phyloP scores from a whole-genome alignment of 2,888 invertebrate species.

The Nomada goodeniana region DNA sequence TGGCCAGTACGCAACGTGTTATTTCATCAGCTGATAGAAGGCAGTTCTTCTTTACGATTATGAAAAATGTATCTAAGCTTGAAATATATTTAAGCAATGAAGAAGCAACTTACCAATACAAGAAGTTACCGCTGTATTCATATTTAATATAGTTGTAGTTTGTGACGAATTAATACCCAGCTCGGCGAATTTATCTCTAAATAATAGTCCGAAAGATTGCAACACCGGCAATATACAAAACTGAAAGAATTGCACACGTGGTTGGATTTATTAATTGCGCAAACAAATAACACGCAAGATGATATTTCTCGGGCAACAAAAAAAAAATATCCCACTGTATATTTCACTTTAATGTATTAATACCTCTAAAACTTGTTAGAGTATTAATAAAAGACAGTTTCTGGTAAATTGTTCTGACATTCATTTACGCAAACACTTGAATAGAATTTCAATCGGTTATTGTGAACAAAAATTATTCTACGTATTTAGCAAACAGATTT shows the following conservation, averaged over 20 bases:
- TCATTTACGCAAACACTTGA: too few relatives aligned
- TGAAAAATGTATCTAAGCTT: not conserved
- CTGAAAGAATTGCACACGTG: conserved; percentile 78
- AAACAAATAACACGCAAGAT: too few relatives aligned
- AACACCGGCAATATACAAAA: conserved; percentile 86
- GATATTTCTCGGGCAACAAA: too few relatives aligned
- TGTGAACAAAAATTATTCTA: not conserved
- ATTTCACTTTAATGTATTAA: not conserved
- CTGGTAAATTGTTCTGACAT: not conserved
- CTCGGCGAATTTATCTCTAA: conserved; percentile 87
- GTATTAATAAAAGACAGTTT: not conserved
- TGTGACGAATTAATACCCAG: conserved; percentile 87
- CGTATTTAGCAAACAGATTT: not conserved
- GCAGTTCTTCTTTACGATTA: not conserved
- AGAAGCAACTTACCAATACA: conserved; percentile 83
- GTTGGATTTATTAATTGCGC: conserved; percentile 1
- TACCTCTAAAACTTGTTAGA: too few relatives aligned
- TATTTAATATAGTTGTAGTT: conserved; percentile 87
- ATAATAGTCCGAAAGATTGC: conserved; percentile 88
- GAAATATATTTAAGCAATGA: too few relatives aligned
- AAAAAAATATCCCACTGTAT: not conserved
- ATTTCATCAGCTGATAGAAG: not conserved
- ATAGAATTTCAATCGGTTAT: not conserved
- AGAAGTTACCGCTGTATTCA: conserved; percentile 84
- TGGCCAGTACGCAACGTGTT: not conserved